Conservation (phyloP, 2,888 invertebrate species). For the Ceriagrion tenellum region DNA sequence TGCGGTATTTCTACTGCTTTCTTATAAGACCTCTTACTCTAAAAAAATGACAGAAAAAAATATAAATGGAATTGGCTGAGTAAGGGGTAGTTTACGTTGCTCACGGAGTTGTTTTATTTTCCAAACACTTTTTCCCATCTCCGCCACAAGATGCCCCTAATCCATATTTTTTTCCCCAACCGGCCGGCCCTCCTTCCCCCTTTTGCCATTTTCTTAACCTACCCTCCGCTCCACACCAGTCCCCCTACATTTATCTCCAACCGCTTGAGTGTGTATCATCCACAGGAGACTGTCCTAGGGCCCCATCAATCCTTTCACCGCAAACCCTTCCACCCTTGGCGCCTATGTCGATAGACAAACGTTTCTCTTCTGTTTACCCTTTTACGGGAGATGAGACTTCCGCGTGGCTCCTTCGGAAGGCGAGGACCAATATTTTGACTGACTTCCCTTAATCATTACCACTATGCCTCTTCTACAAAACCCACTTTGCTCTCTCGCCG, state of each 20-base stretch:
- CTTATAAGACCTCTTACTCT: background rate
- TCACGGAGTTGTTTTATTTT: background rate
- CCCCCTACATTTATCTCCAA: background rate
- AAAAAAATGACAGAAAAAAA: background rate
- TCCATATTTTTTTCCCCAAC: background rate
- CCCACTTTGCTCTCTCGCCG: background rate
- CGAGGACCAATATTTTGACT: slow-evolving; percentile 62
- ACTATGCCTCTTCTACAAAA: background rate
- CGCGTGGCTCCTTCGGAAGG: background rate
- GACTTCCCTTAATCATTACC: background rate
- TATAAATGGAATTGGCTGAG: background rate
- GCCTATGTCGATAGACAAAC: background rate
- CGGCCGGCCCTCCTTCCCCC: background rate
- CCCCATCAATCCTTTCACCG: slow-evolving; percentile 27
- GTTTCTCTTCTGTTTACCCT: slow-evolving; percentile 50
- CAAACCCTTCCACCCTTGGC: background rate
- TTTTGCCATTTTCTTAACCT: too few relatives aligned
- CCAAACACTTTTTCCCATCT: background rate
- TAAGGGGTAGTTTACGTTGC: background rate
- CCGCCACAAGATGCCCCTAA: background rate
- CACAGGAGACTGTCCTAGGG: background rate
- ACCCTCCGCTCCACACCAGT: background rate
- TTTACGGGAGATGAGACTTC: slow-evolving; percentile 33
- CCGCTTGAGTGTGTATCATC: slow-evolving; percentile 33
- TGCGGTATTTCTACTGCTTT: background rate